Percentiles rank a stretch among this genome's conserved stretches.
phyloP scores from a whole-genome alignment of 2,797 vertebrate species.

The Glossophaga mutica region DNA sequence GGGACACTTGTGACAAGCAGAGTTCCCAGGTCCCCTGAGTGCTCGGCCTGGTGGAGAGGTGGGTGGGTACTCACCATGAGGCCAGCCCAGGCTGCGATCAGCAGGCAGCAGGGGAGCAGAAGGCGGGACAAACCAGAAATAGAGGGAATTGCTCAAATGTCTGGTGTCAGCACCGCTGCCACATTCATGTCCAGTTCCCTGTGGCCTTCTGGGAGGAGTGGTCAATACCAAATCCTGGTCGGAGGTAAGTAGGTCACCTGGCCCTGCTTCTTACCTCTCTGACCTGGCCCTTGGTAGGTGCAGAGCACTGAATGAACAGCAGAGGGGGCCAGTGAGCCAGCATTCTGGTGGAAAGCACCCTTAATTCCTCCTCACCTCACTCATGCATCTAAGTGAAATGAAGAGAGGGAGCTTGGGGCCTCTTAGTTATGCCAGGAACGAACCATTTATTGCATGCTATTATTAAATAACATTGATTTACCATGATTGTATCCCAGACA shows the following conservation, averaged over 20 bases:
- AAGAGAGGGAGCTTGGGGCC: background rate
- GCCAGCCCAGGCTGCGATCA: background rate
- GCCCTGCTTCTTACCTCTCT: no score
- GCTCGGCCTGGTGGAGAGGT: background rate
- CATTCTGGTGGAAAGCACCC: background rate
- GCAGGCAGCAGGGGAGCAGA: accelerated
- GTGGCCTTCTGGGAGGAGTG: background rate
- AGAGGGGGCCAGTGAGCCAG: background rate
- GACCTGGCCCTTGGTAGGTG: background rate
- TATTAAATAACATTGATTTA: background rate
- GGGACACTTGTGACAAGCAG: background rate
- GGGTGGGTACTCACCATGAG: background rate
- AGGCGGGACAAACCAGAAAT: background rate
- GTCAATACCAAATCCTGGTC: background rate
- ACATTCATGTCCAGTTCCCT: background rate
- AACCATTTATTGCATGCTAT: background rate
- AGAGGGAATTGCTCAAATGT: background rate
- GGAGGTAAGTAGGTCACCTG: background rate
- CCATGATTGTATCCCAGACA: background rate
- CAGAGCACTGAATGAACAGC: background rate
- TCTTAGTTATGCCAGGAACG: background rate
- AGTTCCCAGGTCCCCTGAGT: no score
- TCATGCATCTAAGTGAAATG: background rate
- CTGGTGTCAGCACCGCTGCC: no score
- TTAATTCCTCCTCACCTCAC: background rate